Evolutionary conservation across 2,113 vertebrate species (phyloP).

Genomic region (Coptodon rendalli): DNA sequence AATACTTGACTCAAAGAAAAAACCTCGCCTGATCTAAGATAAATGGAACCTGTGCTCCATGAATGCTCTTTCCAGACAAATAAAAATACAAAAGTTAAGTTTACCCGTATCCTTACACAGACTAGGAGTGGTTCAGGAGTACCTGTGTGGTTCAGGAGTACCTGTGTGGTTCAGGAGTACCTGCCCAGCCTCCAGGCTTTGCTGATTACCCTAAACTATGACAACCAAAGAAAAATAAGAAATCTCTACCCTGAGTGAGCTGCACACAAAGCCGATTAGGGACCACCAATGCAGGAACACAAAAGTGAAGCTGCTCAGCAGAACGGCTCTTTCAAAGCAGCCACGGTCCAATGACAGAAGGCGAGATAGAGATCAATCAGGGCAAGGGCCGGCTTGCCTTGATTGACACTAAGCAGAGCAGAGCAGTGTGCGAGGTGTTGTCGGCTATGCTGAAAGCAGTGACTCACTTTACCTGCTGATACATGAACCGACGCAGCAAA

Average conservation of each 20-base stretch:
- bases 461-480: background rate
- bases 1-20: background rate
- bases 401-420: background rate
- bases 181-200: background rate
- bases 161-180: background rate
- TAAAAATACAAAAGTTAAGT: background rate
- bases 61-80: background rate
- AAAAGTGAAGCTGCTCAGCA: background rate
- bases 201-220: background rate
- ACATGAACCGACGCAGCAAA: background rate
- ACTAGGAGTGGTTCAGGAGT: background rate
- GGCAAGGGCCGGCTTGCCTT: background rate
- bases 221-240: background rate
- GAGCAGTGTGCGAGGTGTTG: background rate
- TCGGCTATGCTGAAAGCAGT: background rate
- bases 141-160: background rate
- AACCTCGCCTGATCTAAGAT: background rate
- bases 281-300: background rate
- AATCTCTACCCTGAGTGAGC: background rate
- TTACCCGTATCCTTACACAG: background rate
- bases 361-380: background rate
- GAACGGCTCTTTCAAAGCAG: background rate
- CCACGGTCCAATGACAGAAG: background rate
- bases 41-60: fast-evolving
- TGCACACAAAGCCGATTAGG: background rate